phyloP scores from a whole-genome alignment of 2,113 vertebrate genomes.

The Ailuropoda melanoleuca region DNA sequence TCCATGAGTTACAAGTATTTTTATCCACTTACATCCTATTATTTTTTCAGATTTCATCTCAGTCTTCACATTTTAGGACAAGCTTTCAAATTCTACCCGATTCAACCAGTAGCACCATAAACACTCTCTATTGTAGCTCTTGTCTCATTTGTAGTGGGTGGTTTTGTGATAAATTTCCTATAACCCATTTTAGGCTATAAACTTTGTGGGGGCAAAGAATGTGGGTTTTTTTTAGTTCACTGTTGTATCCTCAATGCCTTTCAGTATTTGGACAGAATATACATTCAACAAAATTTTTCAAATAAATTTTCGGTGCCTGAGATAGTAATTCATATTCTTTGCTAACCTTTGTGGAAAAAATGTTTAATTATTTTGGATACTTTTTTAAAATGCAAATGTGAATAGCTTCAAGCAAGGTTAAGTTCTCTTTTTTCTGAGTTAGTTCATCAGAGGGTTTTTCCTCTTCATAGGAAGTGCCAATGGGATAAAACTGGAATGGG shows the following conservation, averaged over 20 bases:
- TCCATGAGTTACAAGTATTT: neutral
- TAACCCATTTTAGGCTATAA: neutral
- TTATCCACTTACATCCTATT: neutral
- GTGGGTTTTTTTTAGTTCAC: neutral
- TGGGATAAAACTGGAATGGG: neutral
- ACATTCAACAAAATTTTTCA: neutral
- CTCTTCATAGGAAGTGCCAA: neutral
- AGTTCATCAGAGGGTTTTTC: neutral
- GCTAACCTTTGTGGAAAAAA: neutral
- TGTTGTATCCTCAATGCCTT: neutral
- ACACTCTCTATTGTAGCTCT: neutral
- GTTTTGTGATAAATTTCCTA: neutral
- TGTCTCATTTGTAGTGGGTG: neutral
- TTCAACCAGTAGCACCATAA: neutral
- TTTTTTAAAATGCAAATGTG: slow-evolving; percentile 46
- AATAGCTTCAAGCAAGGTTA: neutral
- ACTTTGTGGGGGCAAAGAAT: neutral
- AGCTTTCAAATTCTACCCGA: neutral
- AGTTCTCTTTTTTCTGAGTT: neutral
- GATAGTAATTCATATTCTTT: slow-evolving; percentile 15
- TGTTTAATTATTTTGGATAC: neutral
- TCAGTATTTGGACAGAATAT: neutral
- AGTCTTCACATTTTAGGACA: neutral
- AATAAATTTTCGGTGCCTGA: neutral
- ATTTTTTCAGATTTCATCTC: neutral